Evolutionary conservation across 2,113 vertebrate genomes (phyloP).

Genomic region (Lepisosteus oculatus): DNA sequence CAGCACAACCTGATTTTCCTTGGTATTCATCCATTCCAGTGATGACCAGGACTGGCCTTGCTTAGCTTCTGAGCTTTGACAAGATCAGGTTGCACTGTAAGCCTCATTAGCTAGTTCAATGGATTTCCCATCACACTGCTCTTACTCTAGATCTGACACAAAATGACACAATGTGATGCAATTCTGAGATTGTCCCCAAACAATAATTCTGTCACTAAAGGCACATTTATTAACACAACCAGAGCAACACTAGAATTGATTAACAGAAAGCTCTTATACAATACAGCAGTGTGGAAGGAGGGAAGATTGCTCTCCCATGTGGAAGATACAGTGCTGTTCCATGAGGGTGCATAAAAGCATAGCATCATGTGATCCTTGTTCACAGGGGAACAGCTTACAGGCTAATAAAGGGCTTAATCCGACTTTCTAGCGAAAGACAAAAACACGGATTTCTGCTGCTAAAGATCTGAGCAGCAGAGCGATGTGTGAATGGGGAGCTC

Average conservation of each 20-base stretch:
- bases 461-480: slow-evolving; percentile 55
- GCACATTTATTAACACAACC: background rate
- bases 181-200: background rate
- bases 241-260: too few relatives aligned
- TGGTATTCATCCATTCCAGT: too few relatives aligned
- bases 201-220: background rate
- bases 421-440: slow-evolving; percentile 71
- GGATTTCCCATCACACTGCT: too few relatives aligned
- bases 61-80: too few relatives aligned
- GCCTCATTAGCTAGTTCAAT: too few relatives aligned
- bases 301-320: slow-evolving; percentile 35
- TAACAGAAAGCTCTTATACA: too few relatives aligned
- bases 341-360: slow-evolving; percentile 48
- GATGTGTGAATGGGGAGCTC: slow-evolving; percentile 39
- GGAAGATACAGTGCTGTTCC: slow-evolving; percentile 36
- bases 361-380: slow-evolving; percentile 63
- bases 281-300: slow-evolving; percentile 30
- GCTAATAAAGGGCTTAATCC: slow-evolving; percentile 73
- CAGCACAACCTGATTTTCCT: too few relatives aligned
- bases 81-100: too few relatives aligned
- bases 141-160: too few relatives aligned
- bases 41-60: too few relatives aligned
- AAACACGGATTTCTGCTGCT: slow-evolving; percentile 53
- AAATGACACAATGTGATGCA: slow-evolving; percentile 21
- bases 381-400: slow-evolving; percentile 66